Conservation (phyloP, 2,113 vertebrate genomes). For the Willisornis vidua region DNA sequence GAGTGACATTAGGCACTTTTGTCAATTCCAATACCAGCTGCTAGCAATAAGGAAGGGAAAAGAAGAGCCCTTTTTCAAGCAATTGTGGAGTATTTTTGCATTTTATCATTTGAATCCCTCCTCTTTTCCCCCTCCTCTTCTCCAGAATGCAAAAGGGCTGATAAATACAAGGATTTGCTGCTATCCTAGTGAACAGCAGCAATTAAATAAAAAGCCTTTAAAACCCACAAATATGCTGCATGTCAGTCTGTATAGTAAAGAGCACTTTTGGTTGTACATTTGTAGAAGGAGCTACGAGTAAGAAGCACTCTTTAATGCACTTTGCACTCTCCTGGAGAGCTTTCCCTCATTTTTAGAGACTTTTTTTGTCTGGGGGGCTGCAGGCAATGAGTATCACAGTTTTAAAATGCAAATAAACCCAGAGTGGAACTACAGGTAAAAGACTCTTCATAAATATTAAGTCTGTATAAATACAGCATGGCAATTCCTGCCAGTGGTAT, state of each 20-base stretch:
- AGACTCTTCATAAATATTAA: background rate
- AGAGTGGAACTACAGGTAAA: background rate
- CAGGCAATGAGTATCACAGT: background rate
- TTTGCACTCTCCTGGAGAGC: slow-evolving; percentile 64
- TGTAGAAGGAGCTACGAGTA: background rate
- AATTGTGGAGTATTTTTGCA: background rate
- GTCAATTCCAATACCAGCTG: background rate
- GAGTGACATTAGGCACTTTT: slow-evolving; percentile 13
- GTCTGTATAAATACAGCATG: background rate
- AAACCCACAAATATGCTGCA: slow-evolving; percentile 30
- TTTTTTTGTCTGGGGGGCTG: background rate
- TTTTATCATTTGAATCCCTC: background rate
- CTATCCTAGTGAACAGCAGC: background rate
- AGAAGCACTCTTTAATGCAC: slow-evolving; percentile 74
- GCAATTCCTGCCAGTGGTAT: slow-evolving; percentile 6
- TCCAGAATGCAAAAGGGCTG: slow-evolving; percentile 30
- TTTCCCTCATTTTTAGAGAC: slow-evolving; percentile 25
- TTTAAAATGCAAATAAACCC: slow-evolving; percentile 14
- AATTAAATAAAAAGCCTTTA: slow-evolving; percentile 13
- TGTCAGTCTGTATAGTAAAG: slow-evolving; percentile 16
- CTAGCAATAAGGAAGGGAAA: slow-evolving; percentile 13
- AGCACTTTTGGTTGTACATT: slow-evolving; percentile 28
- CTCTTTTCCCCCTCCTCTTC: background rate
- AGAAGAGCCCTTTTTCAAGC: background rate
- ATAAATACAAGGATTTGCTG: background rate